phyloP scores from a whole-genome alignment of 2,888 invertebrate genomes.

The Acrocyrtus sp. region DNA sequence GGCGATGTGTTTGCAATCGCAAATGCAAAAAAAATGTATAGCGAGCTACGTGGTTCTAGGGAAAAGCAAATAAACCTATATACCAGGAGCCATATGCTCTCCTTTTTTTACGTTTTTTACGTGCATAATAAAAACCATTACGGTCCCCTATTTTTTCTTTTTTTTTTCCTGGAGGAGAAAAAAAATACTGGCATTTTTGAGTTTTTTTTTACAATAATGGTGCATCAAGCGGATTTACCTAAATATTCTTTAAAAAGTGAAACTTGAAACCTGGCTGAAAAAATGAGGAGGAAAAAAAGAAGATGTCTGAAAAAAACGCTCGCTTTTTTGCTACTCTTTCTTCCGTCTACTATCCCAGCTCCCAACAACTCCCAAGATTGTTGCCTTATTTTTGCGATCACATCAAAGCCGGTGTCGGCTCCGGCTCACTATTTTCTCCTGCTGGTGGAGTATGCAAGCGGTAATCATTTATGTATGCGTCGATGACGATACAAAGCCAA shows the following conservation, averaged over 20 bases:
- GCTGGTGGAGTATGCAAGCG: slow-evolving; percentile 22
- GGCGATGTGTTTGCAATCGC: no score
- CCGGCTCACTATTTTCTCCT: no score
- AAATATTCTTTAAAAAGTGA: slow-evolving; percentile 44
- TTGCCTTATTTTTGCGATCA: no score
- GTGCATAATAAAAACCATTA: slow-evolving; percentile 37
- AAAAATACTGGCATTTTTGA: not conserved
- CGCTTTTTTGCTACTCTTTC: no score
- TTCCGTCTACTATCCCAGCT: no score
- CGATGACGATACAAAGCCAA: slow-evolving; percentile 31
- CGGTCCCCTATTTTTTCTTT: no score
- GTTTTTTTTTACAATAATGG: slow-evolving; percentile 7
- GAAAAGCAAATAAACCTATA: no score
- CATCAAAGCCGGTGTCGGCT: no score
- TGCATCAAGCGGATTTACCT: slow-evolving; percentile 36
- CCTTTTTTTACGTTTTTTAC: slow-evolving; percentile 9
- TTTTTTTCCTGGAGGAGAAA: slow-evolving; percentile 19
- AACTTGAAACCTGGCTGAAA: slow-evolving; percentile 17
- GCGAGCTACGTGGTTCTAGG: no score
- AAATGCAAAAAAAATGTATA: no score
- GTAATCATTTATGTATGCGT: slow-evolving; percentile 48
- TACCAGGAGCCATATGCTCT: slow-evolving; percentile 20
- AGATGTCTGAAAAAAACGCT: no score
- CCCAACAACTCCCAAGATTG: no score
- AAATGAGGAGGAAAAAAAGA: not conserved